These are phyloP conservation scores for Theristicus caerulescens DNA, from an alignment of 2,113 vertebrate genomes.

Conservation along the genomic window DNA sequence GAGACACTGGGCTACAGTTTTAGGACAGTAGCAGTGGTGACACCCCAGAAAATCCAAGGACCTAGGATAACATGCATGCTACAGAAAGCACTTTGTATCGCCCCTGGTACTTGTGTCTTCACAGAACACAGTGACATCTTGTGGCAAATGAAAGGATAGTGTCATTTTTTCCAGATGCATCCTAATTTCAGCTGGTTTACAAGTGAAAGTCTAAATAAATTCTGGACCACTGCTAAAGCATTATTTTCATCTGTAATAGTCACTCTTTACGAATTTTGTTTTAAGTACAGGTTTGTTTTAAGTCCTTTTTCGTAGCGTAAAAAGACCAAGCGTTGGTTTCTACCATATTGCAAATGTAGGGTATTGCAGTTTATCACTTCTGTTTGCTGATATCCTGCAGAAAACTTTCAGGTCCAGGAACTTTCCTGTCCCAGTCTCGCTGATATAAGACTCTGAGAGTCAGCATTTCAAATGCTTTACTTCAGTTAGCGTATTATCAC, in stretches of 20 bases:
- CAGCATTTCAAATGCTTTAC: neutral
- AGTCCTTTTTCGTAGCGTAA: neutral
- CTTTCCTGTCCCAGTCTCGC: neutral
- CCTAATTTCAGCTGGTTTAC: neutral
- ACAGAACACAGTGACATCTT: conserved; percentile 47
- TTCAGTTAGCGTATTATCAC: neutral
- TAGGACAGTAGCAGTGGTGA: neutral
- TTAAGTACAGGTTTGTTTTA: neutral
- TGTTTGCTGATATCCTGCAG: neutral
- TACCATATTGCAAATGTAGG: neutral
- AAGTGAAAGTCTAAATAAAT: neutral
- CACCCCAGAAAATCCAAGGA: neutral
- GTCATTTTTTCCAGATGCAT: neutral
- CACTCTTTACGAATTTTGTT: neutral
- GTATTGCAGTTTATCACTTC: neutral
- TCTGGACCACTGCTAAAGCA: neutral
- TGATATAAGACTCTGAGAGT: neutral
- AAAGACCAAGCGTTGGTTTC: neutral
- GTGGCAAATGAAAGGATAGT: neutral
- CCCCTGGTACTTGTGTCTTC: neutral
- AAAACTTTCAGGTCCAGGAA: neutral
- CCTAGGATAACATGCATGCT: neutral
- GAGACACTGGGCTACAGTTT: neutral
- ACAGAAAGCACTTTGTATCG: neutral
- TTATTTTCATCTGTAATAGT: neutral